Evolutionary conservation across 2,113 vertebrate species (phyloP), one percentile per base, ranked within the genome.

Genomic region (Gadus chalcogrammus): DNA sequence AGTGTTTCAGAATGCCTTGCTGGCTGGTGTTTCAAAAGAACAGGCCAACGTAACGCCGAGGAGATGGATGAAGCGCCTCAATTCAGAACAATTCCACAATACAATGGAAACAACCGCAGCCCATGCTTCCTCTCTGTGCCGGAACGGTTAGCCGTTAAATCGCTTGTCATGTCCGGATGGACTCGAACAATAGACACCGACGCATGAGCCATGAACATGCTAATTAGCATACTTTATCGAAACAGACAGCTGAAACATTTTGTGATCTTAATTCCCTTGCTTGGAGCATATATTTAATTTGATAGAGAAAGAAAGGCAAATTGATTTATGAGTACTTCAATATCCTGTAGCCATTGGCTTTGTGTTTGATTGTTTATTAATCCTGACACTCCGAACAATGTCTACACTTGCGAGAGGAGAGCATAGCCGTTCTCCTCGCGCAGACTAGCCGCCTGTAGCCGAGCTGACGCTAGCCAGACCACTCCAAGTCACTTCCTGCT

Each of bases 1-100:
- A 48, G 42, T 13, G 27, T 58, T 42, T 74, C 42, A 48, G 42
- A 48, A 48, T 48, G 42, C 42, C 42, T 48, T 13, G 42, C 42
- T 48, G 7, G 42, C 42, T 13, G 42, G 42, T 9, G 8, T 13
- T 73, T 67, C 61, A 60, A 66, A 71, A 72, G 67, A 82, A 80
- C 65, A 18, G 78, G 79, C 17, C 59, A 22, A 48, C 67, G 66
- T 59, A 35, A 28, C 24, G 13, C 15, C 6, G 55, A 15, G 55
- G 55, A n/a, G 31, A 70, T 61, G 12, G 15, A 60, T 31, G 55
- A 74, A 72, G 69, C 12, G 59, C 53, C 74, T 56, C 48, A 74
- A 74, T 74, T 73, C 73, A 76, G 82, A 74, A 80, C 80, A 78
- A 73, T 82, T 82, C 78, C 62, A 82, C 79, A 70, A 72, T 68